Conservation (phyloP, 1,140 invertebrate genomes). For the Paraescarpia echinospica region DNA sequence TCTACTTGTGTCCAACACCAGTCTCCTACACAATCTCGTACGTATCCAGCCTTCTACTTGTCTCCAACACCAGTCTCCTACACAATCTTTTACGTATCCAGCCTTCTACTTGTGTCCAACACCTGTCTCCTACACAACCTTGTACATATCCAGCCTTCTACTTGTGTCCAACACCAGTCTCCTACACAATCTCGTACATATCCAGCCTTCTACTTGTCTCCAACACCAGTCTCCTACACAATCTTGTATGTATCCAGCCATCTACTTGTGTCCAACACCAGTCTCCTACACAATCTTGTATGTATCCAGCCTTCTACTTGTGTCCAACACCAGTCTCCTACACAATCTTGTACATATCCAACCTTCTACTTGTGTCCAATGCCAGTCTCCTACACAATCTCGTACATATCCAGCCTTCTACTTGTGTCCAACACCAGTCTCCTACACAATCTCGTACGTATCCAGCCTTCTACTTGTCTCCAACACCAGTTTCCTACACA, state of each 20-base stretch:
- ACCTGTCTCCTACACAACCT: constrained; percentile 72
- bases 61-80: constrained; percentile 70
- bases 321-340: constrained; percentile 70
- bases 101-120: too few species aligned
- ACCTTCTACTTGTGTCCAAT: too few species aligned
- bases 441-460: constrained; percentile 69
- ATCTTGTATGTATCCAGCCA: constrained; percentile 62
- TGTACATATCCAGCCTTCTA: constrained; percentile 58
- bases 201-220: background rate
- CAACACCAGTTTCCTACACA: constrained; percentile 72
- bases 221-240: constrained; percentile 72
- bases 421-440: too few species aligned
- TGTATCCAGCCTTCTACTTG: constrained; percentile 45
- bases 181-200: constrained; percentile 69
- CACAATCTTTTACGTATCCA: constrained; percentile 67
- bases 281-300: constrained; percentile 71
- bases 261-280: too few species aligned
- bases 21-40: constrained; percentile 71
- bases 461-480: background rate
- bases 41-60: constrained; percentile 45
- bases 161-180: too few species aligned
- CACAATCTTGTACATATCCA: constrained; percentile 68
- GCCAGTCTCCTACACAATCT: constrained; percentile 71
- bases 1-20: too few species aligned
- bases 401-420: constrained; percentile 58